Evolutionary conservation across 2,113 vertebrate species (phyloP), one percentile per base, ranked within the genome.

Genomic region (Lates calcarifer): DNA sequence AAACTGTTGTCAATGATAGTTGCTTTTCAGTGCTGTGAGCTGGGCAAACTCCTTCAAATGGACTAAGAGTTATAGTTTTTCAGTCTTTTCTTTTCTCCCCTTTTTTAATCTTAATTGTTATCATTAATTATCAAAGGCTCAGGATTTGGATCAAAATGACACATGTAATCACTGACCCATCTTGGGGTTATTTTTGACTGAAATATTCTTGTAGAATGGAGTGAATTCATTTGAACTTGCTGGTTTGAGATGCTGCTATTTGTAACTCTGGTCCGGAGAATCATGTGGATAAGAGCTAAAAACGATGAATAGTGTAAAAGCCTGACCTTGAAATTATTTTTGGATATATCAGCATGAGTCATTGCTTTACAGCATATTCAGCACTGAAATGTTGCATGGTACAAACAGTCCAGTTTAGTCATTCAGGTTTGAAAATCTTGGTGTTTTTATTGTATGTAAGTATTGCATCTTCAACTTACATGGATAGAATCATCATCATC

Each of bases 391-490:
- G 51, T 10, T 2, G 37, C 7, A 15, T 15, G 14, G 41, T 43
- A 81, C 11, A 45, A 76, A 83, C 33, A 85, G 45, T 29, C 45
- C 15, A 0, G 22, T 24, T 49, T 47, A 81, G 61, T 58, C 69
- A 26, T 84, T 88, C 74, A 89, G 86, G 80, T 92, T 91, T 91
- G 90, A 91, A 92, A 94, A 92, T 94, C 91, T 93, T 88, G 67
- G 90, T 91, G 91, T 94, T 93, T 93, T 94, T 91, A 94, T 95
- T 94, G 81, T 91, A 94, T 94, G 81, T 91, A 94, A 94, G 92
- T 93, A 94, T 94, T 95, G 94, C 95, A 94, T 93, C 90, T 90
- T 91, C 90, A 91, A 91, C 92, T 84, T 91, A 91, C 86, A 94
- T 88, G 66, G 72, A 87, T 88, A 91, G 81, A 90, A 87, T 94